Evolutionary conservation across 2,797 vertebrate genomes (phyloP).

Genomic region (Corythornis leucogaster): DNA sequence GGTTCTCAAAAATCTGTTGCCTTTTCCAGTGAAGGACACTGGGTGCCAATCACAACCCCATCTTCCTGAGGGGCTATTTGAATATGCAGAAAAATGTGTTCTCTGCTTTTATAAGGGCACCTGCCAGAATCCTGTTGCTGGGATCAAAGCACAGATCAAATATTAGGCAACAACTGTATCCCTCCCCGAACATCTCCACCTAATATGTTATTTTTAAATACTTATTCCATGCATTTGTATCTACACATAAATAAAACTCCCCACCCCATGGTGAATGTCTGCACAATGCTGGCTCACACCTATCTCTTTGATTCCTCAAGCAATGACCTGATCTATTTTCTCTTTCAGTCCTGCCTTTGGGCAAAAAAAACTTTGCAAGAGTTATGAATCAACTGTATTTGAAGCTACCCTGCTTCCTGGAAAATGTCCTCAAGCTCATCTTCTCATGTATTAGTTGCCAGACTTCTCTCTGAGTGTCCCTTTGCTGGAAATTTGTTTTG

Average conservation of each 20-base stretch:
- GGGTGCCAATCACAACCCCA: neutral
- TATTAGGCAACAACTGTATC: neutral
- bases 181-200: neutral
- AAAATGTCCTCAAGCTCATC: neutral
- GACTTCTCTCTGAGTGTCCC: neutral
- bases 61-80: neutral
- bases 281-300: neutral
- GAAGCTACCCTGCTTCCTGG: conserved; percentile 3
- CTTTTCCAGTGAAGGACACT: neutral
- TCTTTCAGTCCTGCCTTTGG: conserved; percentile 5
- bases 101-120: neutral
- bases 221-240: neutral
- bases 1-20: neutral
- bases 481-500: neutral
- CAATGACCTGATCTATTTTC: neutral
- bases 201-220: conserved; percentile 6
- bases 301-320: neutral
- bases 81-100: neutral
- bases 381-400: neutral
- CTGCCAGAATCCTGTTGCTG: conserved; percentile 16
- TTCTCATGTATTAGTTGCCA: neutral
- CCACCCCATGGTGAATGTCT: neutral
- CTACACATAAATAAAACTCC: neutral
- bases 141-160: conserved; percentile 12
- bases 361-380: neutral